Evolutionary conservation across 2,113 vertebrate species (phyloP), one percentile per base, ranked within the genome.

Genomic region (Mus spicilegus): DNA sequence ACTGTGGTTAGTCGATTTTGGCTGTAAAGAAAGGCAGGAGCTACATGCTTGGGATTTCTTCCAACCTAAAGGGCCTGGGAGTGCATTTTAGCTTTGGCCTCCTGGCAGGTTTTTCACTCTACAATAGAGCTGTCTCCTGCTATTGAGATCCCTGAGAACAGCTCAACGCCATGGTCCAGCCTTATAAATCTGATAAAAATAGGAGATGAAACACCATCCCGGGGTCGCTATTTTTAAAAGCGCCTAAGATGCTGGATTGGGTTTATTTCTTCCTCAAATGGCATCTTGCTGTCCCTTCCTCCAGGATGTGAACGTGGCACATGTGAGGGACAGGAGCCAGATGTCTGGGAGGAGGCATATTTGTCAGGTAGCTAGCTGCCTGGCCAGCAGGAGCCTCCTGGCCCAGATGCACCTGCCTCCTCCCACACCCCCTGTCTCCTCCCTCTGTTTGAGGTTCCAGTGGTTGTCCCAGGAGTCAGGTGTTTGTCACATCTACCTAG

Each of bases 171-270:
- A n/a, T 16, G 77, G 95, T 92, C 96, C 94, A 92, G 94, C 94
- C 92, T 80, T 89, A 95, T 78, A 98, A 96, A 97, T 96, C 95
- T 95, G 97, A 97, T 98, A 97, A 96, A 97, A 97, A 97, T 96
- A 97, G 97, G 90, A 96, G 95, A 88, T 96, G 95, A 97, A 97
- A 96, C 89, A 96, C 95, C 91, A 96, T 95, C 95, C 92, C 24
- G 8, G 77, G 88, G 86, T 84, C 95, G 95, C 97, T 98, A 96
- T 97, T 98, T 98, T 98, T 96, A 94, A 98, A 97, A 96, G 96
- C 13, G 1, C 95, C 86, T 96, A 93, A 96, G 95, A 93, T 97
- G 95, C 90, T 58, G 93, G 92, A 89, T 96, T 97, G 95, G 88
- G 54, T 97, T 93, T 92, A 95, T 96, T 97, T 95, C 92, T 93